These are phyloP conservation scores for Brachypteracias leptosomus DNA, from an alignment of 2,113 vertebrate species.

Conservation along the genomic window DNA sequence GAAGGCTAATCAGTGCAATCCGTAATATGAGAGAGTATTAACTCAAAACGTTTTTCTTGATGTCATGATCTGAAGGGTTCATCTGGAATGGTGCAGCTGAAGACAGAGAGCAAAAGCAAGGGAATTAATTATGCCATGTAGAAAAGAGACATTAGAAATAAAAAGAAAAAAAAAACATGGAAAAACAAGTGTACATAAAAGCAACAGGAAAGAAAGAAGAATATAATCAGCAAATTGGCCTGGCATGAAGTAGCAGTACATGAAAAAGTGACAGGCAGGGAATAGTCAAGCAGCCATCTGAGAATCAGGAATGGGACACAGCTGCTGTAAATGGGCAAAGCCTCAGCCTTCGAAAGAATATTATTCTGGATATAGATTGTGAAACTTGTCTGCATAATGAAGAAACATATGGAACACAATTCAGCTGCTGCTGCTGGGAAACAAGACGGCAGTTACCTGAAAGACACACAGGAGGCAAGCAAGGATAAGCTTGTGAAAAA, in stretches of 20 bases:
- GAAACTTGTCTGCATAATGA: neutral
- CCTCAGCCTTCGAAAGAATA: neutral
- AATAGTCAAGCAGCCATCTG: neutral
- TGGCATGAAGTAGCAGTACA: neutral
- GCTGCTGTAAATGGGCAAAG: neutral
- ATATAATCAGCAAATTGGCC: neutral
- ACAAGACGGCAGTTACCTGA: neutral
- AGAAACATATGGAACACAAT: neutral
- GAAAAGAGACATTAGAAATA: neutral
- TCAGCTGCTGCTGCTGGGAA: neutral
- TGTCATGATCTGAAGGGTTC: neutral
- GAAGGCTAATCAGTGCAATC: neutral
- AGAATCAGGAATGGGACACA: neutral
- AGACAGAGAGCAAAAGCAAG: neutral
- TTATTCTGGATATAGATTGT: neutral
- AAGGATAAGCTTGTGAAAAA: neutral
- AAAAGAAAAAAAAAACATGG: accelerated
- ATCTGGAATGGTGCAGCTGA: neutral
- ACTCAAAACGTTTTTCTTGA: neutral
- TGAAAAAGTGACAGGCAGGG: neutral
- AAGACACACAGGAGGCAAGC: neutral
- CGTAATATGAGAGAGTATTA: neutral
- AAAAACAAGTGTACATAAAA: neutral
- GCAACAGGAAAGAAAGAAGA: neutral
- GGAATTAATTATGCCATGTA: no score